These are phyloP conservation scores for Panzeria rudis DNA, from an alignment of 2,888 invertebrate genomes.

Conservation along the genomic window DNA sequence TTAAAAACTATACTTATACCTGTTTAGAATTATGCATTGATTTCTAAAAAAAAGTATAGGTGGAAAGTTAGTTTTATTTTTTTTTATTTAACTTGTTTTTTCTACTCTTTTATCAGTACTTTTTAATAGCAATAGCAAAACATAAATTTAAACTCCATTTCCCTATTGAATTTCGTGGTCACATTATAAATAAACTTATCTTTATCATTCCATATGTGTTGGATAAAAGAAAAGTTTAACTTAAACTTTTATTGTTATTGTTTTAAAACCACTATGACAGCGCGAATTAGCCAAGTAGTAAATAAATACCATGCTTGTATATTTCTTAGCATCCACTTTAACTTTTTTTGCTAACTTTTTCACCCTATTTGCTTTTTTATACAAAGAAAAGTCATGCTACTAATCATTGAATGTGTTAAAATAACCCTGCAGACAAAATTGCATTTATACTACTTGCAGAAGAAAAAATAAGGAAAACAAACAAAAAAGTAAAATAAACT, in stretches of 20 bases:
- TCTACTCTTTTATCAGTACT: too few relatives aligned
- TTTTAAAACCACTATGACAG: constrained; percentile 80
- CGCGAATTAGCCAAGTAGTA: constrained; percentile 82
- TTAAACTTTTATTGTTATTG: constrained; percentile 78
- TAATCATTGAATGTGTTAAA: constrained; percentile 62
- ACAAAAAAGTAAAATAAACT: constrained; percentile 26
- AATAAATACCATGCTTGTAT: constrained; percentile 76
- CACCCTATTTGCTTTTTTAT: not conserved
- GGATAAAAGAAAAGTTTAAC: constrained; percentile 37
- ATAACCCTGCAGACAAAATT: constrained; percentile 58
- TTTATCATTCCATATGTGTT: constrained; percentile 38
- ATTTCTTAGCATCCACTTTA: constrained; percentile 26
- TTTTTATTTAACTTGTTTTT: too few relatives aligned
- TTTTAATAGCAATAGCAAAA: too few relatives aligned
- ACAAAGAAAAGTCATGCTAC: constrained; percentile 35
- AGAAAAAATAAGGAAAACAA: not conserved
- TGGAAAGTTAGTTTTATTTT: too few relatives aligned
- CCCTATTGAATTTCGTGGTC: not conserved
- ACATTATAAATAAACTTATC: constrained; percentile 11
- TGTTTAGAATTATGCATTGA: too few relatives aligned
- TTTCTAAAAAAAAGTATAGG: too few relatives aligned
- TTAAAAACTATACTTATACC: too few relatives aligned
- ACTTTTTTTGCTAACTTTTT: constrained; percentile 21
- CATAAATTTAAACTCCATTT: not conserved
- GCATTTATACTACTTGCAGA: constrained; percentile 24